These are phyloP conservation scores for Pseudorhombus dupliciocellatus DNA, from an alignment of 2,113 vertebrate genomes.

Conservation along the genomic window DNA sequence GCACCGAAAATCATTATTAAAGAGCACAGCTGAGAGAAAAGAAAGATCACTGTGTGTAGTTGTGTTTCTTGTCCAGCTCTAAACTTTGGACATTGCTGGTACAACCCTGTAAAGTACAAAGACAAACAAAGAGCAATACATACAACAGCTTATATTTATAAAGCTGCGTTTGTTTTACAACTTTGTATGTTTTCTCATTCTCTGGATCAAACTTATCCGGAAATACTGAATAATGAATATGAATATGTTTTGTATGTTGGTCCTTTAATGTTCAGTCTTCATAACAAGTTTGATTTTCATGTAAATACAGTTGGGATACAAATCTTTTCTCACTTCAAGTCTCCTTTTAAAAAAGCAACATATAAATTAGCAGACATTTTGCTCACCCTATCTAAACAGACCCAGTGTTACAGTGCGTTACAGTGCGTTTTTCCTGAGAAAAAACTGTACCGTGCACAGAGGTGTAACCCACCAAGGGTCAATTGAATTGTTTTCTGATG, in stretches of 20 bases:
- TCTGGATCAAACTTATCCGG: too few species aligned
- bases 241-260: too few species aligned
- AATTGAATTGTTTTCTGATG: not conserved
- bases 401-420: not conserved
- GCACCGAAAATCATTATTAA: constrained; percentile 34
- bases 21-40: constrained; percentile 8
- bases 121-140: not conserved
- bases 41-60: not conserved
- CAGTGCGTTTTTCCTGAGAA: not conserved
- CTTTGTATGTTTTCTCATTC: not conserved
- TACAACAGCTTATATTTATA: not conserved
- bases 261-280: too few species aligned
- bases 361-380: not conserved
- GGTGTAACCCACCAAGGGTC: not conserved
- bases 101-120: not conserved
- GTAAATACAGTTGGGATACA: too few species aligned
- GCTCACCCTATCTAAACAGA: not conserved
- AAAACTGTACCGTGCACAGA: not conserved
- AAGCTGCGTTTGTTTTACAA: not conserved
- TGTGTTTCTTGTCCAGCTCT: not conserved
- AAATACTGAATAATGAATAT: too few species aligned
- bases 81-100: not conserved
- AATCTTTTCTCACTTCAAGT: too few species aligned
- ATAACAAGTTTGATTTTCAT: too few species aligned
- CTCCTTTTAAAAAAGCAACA: too few species aligned